Base-by-base conservation (phyloP, 2,113 vertebrate genomes). In the Eupsittula cactorum region DNA sequence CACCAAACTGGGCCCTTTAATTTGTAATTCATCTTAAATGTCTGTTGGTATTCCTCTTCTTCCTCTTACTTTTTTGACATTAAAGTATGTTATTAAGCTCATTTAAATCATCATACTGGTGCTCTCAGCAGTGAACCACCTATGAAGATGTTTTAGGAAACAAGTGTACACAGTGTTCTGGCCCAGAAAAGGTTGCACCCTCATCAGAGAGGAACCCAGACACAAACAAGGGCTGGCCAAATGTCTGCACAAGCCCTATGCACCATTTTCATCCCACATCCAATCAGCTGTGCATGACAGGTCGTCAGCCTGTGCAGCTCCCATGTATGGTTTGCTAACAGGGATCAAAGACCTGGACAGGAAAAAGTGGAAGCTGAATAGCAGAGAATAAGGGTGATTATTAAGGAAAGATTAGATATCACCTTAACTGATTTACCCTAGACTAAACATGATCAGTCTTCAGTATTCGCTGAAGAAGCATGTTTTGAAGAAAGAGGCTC, bases 261-360 rank as follows among this genome's bases (percentile, higher is more conserved):
- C 53, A 11, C 71, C 5, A 0, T 20, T 60, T 69, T 31, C 31
- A 31, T 35, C 70, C 65, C 20, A 1, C 10, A 25, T 16, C 29
- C 59, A 5, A 29, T 27, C 69, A 41, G 27, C 35, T 77, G 19
- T 19, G 18, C 3, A 0, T 4, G 28, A 16, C 2, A 29, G 17
- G 28, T 46, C 9, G 0, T 39, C 69, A 70, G 80, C n/a, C 93
- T 8, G 2, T 7, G 27, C 44, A n/a, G 33, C 21, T 52, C 35
- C 42, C 29, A 13, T 10, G 64, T 25, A 5, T 18, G 53, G 16
- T 41, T 77, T 59, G 28, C 49, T 53, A 42, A 53, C 53, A 64
- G 64, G 57, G 41, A 46, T 55, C 44, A 50, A 35, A 63, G 47
- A 41, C 47, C 60, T 63, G 29, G 18, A 23, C 8, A 57, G 71